phyloP scores from a whole-genome alignment of 35 echinoderm and acorn worm species.

The Anneissia japonica region DNA sequence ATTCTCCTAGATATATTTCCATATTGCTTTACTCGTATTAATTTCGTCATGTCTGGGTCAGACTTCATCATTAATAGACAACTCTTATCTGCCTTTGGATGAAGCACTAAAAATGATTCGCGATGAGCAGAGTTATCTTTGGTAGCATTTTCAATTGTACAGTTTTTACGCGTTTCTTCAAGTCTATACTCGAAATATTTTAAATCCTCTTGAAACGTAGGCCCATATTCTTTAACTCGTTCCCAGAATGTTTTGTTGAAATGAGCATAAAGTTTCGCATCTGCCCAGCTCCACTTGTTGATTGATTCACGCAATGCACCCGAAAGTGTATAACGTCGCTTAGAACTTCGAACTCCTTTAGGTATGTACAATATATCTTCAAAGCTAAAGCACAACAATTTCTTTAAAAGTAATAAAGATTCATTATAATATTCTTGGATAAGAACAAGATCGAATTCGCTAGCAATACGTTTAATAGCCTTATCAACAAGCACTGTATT shows the following conservation, averaged over 20 bases:
- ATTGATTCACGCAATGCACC: background rate
- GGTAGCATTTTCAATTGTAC: too few species aligned
- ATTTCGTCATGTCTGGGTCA: too few species aligned
- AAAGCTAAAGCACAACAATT: conserved; percentile 20
- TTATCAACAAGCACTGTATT: background rate
- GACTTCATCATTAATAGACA: too few species aligned
- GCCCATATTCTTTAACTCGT: conserved; percentile 39
- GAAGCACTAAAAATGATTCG: too few species aligned
- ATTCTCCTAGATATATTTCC: too few species aligned
- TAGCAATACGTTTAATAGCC: background rate
- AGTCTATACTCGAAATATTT: conserved; percentile 15
- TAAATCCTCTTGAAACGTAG: conserved; percentile 31
- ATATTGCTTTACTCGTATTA: too few species aligned
- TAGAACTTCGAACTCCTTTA: background rate
- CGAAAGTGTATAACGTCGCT: background rate
- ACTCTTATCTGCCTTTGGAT: too few species aligned
- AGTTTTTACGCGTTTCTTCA: background rate
- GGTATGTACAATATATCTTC: conserved; percentile 16
- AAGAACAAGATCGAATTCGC: conserved; percentile 19
- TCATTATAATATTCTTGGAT: conserved; percentile 37
- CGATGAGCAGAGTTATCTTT: too few species aligned
- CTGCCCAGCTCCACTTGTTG: conserved; percentile 39
- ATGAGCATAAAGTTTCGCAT: conserved; percentile 25
- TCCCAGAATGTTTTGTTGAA: conserved; percentile 57
- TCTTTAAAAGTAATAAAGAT: conserved; percentile 24